Base-by-base conservation (phyloP, 2,888 invertebrate species). In the Drosophila fulvimacula region DNA sequence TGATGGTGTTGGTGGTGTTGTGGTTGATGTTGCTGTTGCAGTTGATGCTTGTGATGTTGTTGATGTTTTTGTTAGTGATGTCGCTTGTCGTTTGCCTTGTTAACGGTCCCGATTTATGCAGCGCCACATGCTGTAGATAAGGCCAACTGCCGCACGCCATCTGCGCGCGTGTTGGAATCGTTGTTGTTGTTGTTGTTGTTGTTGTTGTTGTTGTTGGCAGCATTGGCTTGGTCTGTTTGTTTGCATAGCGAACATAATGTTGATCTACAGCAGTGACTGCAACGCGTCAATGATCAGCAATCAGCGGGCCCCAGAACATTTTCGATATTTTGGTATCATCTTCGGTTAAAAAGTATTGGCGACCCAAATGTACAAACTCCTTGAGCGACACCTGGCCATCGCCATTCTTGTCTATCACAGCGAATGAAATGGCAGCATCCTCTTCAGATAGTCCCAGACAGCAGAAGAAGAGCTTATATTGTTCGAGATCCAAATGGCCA, bases 291-390 rank as follows among this genome's bases (percentile, higher is more conserved):
- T 94, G 94, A 76, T 95, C 93, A 69, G 94, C 93, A 64, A 94
- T 93, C 53, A 97, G 93, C 10, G 97, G 97, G 34, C 97, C 97
- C 96, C 97, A 97, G 90, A 97, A 97, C 94, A 96, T 95, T 93
- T 96, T 96, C 83, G 97, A 97, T 69, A 96, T 95, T 78, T 94
- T 94, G 4, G 93, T 94, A 81, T 96, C 95, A 90, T 97, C 95
- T 90, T 97, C 96, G 0, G 96, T 95, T 57, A 95, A 93, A 92
- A 97, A 96, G 91, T 95, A 97, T 75, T 97, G 96, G 69, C 95
- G 95, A 30, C 97, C 97, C 65, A 96, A 94, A 88, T 95, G 95
- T 27, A 97, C 95, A 90, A 97, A 97, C 92, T 97, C 97, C 90
- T 96, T 95, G 64, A 95, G 91, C 21, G 95, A 95, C 61, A 97